Evolutionary conservation across 2,113 vertebrate species (phyloP), one percentile per base, ranked within the genome.

Genomic region (Daphoenositta chrysoptera): DNA sequence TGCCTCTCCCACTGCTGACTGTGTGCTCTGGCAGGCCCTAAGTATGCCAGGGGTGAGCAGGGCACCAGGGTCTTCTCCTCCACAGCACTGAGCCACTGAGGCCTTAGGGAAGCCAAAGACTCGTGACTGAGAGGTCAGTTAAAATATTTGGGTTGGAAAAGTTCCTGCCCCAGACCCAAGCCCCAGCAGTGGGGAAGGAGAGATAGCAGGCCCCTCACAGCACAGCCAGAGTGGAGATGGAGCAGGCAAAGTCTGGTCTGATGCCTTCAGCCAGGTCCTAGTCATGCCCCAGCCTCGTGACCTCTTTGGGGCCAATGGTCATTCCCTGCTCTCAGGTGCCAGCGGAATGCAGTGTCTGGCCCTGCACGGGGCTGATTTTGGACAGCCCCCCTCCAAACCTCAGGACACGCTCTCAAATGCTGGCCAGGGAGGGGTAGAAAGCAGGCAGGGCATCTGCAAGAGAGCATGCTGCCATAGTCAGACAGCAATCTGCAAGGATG

Each of bases 231-330:
- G 24, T 1, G 3, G 56, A 57, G 53, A 44, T 30, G 27, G 28
- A 84, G 37, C n/a, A 80, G 31, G 26, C 22, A n/a, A 63, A 68
- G 40, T 22, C 66, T 60, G 27, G 18, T 42, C 35, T 6, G 2
- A 45, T 40, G 70, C 45, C 45, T 71, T 72, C 71, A 91, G 77
- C 39, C 66, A 84, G 10, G 12, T 72, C 11, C 17, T 26, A 4
- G 0, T 24, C 9, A 2, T 2, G 2, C 7, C 37, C 6, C 51
- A 50, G 51, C 22, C 23, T 45, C 0, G 0, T 15, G 40, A 71
- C 13, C 23, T 72, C 53, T 77, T 33, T 10, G 17, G 33, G 23
- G 20, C 2, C 54, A 65, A 6, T 12, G n/a, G 50, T 42, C 37
- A 33, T 45, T 44, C 50, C 44, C 44, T 20, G 33, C 20, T 87